Base-by-base conservation (phyloP, 2,888 invertebrate genomes). In the Lamellibrachia columna region DNA sequence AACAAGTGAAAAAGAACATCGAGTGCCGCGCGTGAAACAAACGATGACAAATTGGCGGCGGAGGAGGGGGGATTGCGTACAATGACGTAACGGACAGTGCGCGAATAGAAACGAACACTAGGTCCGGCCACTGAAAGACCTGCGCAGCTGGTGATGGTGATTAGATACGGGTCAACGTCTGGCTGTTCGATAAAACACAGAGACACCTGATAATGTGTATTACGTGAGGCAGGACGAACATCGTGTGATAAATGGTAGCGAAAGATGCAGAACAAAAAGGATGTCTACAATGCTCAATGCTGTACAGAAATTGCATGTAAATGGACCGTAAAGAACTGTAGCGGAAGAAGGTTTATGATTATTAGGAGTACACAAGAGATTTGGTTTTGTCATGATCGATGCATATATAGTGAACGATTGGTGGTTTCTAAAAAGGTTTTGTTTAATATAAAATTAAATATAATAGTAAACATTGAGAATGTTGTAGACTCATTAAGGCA, bases 201-300 rank as follows among this genome's bases (percentile, higher is more conserved):
- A 55, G 75, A 75, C 3, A 9, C 75, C 75, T 22, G 75, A 75
- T n/a, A 75, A 15, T 15, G 22, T 75, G 75, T 75, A 75, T 22
- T n/a, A n/a, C 15, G 75, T 15, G 75, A 6, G 75, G 75, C n/a
- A 75, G 15, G 22, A 22, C 75, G 22, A 75, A 75, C 75, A 75
- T 22, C 75, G 75, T 75, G 75, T 75, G 75, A 22, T 75, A 75
- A 60, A 9, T 9, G 60, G 11, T 60, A 4, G 60, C 60, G 60
- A 60, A 75, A 75, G 75, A 75, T 75, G 75, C 75, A 75, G 75
- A 75, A 75, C 75, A 75, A 75, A 58, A 75, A 75, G 75, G 75
- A 75, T 75, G 75, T 75, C 75, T 75, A 75, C 75, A 75, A 75
- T 75, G 75, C 75, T 75, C 75, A 75, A 75, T 75, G 75, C 15